A percentile compares a stretch with the other conserved stretches of the same genome.
phyloP scores from a whole-genome alignment of 2,113 vertebrate species.

The Ascaphus truei region DNA sequence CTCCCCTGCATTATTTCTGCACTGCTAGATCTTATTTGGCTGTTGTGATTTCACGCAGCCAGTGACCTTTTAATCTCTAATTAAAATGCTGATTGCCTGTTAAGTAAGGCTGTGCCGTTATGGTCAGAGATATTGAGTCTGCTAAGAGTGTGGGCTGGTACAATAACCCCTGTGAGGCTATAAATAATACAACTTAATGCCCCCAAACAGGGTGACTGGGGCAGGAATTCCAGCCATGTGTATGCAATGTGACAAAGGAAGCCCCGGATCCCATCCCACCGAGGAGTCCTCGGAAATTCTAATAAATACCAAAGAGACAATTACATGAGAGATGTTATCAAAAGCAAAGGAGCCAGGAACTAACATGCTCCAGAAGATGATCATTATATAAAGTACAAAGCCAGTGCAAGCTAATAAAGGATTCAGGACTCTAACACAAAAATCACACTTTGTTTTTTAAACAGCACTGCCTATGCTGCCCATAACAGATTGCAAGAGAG shows the following conservation, averaged over 20 bases:
- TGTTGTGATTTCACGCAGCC: constrained; percentile 75
- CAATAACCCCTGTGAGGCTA: constrained; percentile 63
- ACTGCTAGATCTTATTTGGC: constrained; percentile 76
- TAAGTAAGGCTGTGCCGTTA: constrained; percentile 71
- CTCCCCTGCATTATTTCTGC: constrained; percentile 73
- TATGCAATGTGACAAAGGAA: background rate
- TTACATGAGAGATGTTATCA: constrained; percentile 35
- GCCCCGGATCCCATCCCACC: constrained; percentile 7
- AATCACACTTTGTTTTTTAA: constrained; percentile 26
- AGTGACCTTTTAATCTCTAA: constrained; percentile 79
- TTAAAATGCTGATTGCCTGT: constrained; percentile 81
- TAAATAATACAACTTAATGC: constrained; percentile 50
- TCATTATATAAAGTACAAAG: constrained; percentile 35
- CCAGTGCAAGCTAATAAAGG: constrained; percentile 14
- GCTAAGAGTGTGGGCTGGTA: constrained; percentile 69
- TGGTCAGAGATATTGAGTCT: constrained; percentile 71
- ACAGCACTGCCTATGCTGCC: background rate
- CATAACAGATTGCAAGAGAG: background rate
- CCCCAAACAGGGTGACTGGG: background rate
- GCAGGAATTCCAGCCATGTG: background rate
- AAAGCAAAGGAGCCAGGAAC: constrained; percentile 32
- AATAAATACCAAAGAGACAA: constrained; percentile 34
- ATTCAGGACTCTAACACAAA: constrained; percentile 23
- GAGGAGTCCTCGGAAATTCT: constrained; percentile 3
- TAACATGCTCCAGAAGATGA: constrained; percentile 22